Evolutionary conservation across 2,888 invertebrate genomes (phyloP).

Genomic region (Dicyrtomina minuta): DNA sequence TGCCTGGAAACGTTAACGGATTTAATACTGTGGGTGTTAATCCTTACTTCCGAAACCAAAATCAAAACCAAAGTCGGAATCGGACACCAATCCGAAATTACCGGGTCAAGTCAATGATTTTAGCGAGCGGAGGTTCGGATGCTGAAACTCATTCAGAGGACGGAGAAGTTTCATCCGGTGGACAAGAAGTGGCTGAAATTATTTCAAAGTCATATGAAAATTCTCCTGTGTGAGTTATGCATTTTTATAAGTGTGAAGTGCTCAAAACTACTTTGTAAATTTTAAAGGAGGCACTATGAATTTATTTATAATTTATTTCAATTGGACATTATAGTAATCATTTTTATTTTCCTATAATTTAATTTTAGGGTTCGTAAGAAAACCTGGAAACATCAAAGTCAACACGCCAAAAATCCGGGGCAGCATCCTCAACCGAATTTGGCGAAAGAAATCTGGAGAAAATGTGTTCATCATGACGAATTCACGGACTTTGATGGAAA

Average conservation of each 20-base stretch:
- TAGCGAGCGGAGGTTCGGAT: constrained; percentile 34
- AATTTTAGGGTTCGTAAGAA: constrained; percentile 48
- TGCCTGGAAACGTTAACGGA: too few relatives aligned
- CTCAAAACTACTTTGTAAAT: not conserved
- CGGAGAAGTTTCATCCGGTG: constrained; percentile 51
- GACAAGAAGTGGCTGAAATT: constrained; percentile 52
- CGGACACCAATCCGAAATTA: constrained; percentile 21
- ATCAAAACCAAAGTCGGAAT: not conserved
- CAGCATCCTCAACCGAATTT: constrained; percentile 43
- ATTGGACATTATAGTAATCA: not conserved
- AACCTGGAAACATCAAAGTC: constrained; percentile 37
- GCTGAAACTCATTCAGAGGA: constrained; percentile 47
- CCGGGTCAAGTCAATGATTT: constrained; percentile 46
- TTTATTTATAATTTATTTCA: not conserved
- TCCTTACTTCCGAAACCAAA: not conserved
- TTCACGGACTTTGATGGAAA: constrained; percentile 9
- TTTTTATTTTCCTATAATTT: not conserved
- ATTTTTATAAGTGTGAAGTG: not conserved
- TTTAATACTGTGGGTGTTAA: not conserved
- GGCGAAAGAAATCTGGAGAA: constrained; percentile 51
- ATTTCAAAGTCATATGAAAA: constrained; percentile 52
- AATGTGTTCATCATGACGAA: constrained; percentile 36
- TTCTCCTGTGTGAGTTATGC: constrained; percentile 52
- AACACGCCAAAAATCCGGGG: constrained; percentile 12
- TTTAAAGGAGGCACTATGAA: not conserved